Evolutionary conservation across 2,888 invertebrate genomes (phyloP).

Genomic region (Acronicta leporina): DNA sequence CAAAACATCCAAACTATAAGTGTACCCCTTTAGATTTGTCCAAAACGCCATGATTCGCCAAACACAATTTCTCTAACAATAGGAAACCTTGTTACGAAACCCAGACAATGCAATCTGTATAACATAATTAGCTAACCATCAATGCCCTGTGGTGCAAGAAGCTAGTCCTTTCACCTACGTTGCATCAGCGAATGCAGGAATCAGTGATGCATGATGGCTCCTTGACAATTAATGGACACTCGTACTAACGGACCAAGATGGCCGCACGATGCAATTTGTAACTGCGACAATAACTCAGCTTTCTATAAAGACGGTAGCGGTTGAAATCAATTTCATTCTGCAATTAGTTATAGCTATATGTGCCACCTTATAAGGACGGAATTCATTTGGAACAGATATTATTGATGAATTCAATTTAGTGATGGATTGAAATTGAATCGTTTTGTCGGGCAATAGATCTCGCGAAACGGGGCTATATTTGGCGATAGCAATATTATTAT

Average conservation of each 20-base stretch:
- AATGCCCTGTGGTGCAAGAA: constrained; percentile 38
- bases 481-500: constrained; percentile 5
- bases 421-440: constrained; percentile 36
- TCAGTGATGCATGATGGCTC: constrained; percentile 65
- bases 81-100: constrained; percentile 26
- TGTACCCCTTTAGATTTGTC: neutral
- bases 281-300: constrained; percentile 55
- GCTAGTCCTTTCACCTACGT: constrained; percentile 52
- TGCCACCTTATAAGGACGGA: constrained; percentile 42
- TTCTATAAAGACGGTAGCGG: constrained; percentile 53
- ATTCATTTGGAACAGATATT: constrained; percentile 41
- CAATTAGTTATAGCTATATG: constrained; percentile 50
- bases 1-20: no score
- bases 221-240: constrained; percentile 62
- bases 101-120: constrained; percentile 25
- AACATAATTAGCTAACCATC: constrained; percentile 39
- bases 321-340: constrained; percentile 49
- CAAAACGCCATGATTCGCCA: constrained; percentile 3
- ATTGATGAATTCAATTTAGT: constrained; percentile 33
- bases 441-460: constrained; percentile 18
- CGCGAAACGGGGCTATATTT: constrained; percentile 9
- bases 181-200: constrained; percentile 56
- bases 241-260: constrained; percentile 51
- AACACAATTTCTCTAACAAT: constrained; percentile 31
- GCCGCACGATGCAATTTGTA: constrained; percentile 56